Conservation (phyloP, 2,113 vertebrate genomes). For the Urocynchramus pylzowi region DNA sequence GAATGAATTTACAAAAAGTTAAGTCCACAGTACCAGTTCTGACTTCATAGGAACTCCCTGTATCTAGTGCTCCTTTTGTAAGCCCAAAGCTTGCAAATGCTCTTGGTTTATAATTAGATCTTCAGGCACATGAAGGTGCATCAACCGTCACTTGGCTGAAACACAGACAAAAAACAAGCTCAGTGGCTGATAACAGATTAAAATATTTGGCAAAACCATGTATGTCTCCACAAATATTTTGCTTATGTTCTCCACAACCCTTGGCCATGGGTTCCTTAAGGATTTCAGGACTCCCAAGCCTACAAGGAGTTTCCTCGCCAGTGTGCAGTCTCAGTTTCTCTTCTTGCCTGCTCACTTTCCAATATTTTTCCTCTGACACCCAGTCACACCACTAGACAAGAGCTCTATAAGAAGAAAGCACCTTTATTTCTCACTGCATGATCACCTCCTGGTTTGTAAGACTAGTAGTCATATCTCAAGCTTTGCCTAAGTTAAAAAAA, state of each 20-base stretch:
- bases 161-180: neutral
- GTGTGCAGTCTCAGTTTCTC: neutral
- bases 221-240: neutral
- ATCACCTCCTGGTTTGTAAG: neutral
- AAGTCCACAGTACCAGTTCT: neutral
- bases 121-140: neutral
- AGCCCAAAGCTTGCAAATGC: neutral
- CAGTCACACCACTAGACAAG: neutral
- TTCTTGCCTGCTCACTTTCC: neutral
- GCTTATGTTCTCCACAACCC: neutral
- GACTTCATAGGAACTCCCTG: neutral
- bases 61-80: neutral
- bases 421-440: neutral
- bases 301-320: rapidly evolving
- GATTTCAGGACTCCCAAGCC: neutral
- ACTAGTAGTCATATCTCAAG: neutral
- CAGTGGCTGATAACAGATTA: neutral
- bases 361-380: neutral
- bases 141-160: neutral
- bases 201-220: neutral
- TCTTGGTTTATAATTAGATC: neutral
- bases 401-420: neutral
- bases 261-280: neutral
- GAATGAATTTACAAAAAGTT: neutral
- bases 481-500: neutral